These are phyloP conservation scores for Cantharis rustica DNA, from an alignment of 2,888 invertebrate genomes.

Conservation along the genomic window DNA sequence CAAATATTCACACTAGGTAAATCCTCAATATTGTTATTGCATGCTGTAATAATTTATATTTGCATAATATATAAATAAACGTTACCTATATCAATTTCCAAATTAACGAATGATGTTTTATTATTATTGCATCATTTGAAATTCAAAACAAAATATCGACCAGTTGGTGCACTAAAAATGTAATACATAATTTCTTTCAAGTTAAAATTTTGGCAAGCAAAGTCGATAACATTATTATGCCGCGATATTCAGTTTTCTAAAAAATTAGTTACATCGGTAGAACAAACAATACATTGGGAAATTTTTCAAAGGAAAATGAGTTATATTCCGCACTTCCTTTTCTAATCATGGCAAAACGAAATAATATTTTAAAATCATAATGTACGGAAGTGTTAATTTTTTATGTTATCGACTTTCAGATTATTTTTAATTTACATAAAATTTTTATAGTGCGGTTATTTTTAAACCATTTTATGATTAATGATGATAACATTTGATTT, in stretches of 20 bases:
- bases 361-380: background rate
- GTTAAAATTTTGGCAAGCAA: background rate
- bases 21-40: constrained; percentile 1
- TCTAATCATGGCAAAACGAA: background rate
- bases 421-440: background rate
- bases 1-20: background rate
- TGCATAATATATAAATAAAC: background rate
- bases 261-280: background rate
- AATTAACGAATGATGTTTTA: background rate
- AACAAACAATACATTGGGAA: background rate
- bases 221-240: background rate
- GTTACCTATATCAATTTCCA: background rate
- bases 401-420: background rate
- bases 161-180: no score
- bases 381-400: background rate
- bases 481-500: background rate
- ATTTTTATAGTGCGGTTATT: background rate
- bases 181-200: background rate
- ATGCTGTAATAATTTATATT: background rate
- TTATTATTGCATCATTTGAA: background rate
- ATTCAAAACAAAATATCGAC: no score
- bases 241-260: background rate
- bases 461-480: background rate
- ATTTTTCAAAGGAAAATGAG: background rate
- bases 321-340: background rate